phyloP scores from a whole-genome alignment of 1,140 invertebrate species.

The Temnothorax nylanderi region DNA sequence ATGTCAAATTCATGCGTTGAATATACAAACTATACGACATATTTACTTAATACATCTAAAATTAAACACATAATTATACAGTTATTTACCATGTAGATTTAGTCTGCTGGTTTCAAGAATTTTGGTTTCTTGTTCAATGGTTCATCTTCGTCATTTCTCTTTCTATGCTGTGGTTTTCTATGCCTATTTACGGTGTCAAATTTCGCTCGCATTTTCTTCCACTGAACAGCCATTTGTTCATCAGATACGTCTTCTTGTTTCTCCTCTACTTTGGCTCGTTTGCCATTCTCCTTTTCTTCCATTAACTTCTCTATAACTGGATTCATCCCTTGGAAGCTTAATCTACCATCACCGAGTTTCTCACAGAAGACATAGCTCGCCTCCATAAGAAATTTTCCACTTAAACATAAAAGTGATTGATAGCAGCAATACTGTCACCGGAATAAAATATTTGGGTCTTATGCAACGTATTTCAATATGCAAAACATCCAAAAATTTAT shows the following conservation, averaged over 20 bases:
- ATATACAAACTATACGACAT: constrained; percentile 1
- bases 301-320: constrained; percentile 93
- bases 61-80: neutral
- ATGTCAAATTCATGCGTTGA: neutral
- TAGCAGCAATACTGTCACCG: constrained; percentile 2
- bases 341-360: constrained; percentile 91
- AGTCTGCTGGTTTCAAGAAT: constrained; percentile 80
- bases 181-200: constrained; percentile 79
- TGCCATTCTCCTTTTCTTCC: constrained; percentile 84
- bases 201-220: constrained; percentile 78
- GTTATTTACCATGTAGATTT: constrained; percentile 7
- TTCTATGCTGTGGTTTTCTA: constrained; percentile 64
- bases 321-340: constrained; percentile 96
- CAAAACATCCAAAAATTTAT: neutral
- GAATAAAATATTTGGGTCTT: constrained; percentile 12
- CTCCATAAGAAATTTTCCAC: constrained; percentile 91
- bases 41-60: constrained; percentile 22
- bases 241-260: constrained; percentile 89
- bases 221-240: constrained; percentile 89
- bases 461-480: neutral
- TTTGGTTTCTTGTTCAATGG: constrained; percentile 77
- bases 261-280: constrained; percentile 79
- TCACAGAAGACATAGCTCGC: constrained; percentile 92
- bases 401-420: constrained; percentile 76
- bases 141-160: constrained; percentile 56